phyloP scores from a whole-genome alignment of 2,113 vertebrate genomes.

The Gnathonemus longibarbis region DNA sequence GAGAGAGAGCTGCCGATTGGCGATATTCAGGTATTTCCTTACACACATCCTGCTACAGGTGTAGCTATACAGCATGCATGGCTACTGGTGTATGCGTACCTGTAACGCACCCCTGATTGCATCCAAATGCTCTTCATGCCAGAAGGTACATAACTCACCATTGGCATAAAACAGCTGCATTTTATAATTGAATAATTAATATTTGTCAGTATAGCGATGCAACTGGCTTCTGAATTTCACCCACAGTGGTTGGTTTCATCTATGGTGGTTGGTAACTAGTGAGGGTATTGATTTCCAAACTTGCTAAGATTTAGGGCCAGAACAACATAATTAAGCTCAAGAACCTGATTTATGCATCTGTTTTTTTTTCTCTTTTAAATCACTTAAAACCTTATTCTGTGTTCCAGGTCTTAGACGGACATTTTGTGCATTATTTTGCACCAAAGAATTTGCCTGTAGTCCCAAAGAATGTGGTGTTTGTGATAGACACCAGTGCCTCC shows the following conservation, averaged over 20 bases:
- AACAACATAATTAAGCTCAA: slow-evolving; percentile 13
- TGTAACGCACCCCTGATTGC: neutral
- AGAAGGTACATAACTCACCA: neutral
- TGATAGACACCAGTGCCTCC: slow-evolving; percentile 91
- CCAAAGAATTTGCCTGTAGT: slow-evolving; percentile 83
- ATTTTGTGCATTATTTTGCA: slow-evolving; percentile 95
- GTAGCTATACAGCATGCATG: slow-evolving; percentile 46
- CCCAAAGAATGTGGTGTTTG: slow-evolving; percentile 90
- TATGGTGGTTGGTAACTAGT: neutral
- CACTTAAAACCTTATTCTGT: neutral
- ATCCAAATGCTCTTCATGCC: neutral
- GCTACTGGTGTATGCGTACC: neutral
- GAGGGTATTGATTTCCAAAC: neutral
- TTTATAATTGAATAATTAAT: neutral
- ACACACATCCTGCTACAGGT: neutral
- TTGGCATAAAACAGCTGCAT: neutral
- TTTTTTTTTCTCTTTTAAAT: neutral
- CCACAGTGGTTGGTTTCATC: neutral
- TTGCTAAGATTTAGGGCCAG: neutral
- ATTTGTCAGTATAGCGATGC: neutral
- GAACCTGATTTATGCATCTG: neutral
- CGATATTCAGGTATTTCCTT: slow-evolving; percentile 77
- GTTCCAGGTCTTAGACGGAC: slow-evolving; percentile 80
- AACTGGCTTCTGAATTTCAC: neutral
- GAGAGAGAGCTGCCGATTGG: slow-evolving; percentile 77